Evolutionary conservation across 2,113 vertebrate species (phyloP).

Genomic region (Blennius ocellaris): DNA sequence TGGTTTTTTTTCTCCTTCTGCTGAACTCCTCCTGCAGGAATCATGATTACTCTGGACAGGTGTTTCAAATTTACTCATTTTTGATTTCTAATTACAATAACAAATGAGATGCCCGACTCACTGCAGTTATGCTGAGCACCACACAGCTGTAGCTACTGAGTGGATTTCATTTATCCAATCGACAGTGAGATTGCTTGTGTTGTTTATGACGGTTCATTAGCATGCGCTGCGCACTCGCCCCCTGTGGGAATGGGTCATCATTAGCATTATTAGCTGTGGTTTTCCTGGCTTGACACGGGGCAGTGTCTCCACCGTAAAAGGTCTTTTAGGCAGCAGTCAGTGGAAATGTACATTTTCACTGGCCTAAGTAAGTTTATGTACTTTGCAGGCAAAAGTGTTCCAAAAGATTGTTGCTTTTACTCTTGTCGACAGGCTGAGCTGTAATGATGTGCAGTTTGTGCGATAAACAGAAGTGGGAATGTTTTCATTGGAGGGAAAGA

Average conservation of each 20-base stretch:
- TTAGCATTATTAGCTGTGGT: not conserved
- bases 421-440: not conserved
- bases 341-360: not conserved
- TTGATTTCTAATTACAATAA: not conserved
- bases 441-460: not conserved
- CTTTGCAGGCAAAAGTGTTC: not conserved
- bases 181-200: not conserved
- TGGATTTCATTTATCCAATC: too few species aligned
- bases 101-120: not conserved
- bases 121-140: not conserved
- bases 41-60: not conserved
- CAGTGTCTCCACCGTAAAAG: too few species aligned
- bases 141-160: not conserved
- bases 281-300: not conserved
- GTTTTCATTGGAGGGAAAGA: too few species aligned
- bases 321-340: too few species aligned
- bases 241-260: not conserved
- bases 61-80: not conserved
- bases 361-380: constrained; percentile 6
- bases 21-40: not conserved
- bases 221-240: not conserved
- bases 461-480: too few species aligned
- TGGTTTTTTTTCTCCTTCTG: not conserved
- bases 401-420: not conserved
- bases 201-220: not conserved